phyloP scores from a whole-genome alignment of 2,113 vertebrate species.

The Lampris incognitus region DNA sequence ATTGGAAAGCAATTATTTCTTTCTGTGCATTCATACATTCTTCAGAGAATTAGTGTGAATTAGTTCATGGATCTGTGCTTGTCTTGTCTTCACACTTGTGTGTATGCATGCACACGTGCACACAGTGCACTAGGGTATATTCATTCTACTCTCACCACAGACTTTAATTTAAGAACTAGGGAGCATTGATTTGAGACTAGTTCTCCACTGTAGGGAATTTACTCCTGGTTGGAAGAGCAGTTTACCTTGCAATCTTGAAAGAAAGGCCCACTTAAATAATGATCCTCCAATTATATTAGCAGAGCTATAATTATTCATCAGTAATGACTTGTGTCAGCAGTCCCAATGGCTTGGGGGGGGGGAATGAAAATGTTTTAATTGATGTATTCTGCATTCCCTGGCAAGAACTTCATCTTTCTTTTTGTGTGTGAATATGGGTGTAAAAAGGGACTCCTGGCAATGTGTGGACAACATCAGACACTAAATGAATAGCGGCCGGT shows the following conservation, averaged over 20 bases:
- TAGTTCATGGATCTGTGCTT: neutral
- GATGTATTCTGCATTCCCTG: conserved; percentile 42
- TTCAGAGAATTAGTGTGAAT: neutral
- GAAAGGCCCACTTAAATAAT: conserved; percentile 51
- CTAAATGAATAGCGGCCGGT: conserved; percentile 39
- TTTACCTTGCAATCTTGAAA: conserved; percentile 41
- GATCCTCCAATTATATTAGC: conserved; percentile 43
- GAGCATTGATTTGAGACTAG: conserved; percentile 16
- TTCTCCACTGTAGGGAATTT: conserved; percentile 25
- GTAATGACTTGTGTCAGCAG: conserved; percentile 60
- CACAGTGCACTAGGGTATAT: neutral
- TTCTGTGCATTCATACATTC: neutral
- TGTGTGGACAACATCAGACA: conserved; percentile 30
- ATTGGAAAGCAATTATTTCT: neutral
- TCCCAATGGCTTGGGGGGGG: conserved; percentile 30
- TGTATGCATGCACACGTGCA: neutral
- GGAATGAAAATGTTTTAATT: conserved; percentile 47
- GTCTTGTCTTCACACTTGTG: conserved; percentile 4
- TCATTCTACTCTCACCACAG: neutral
- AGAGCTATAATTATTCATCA: conserved; percentile 53
- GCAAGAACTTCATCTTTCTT: conserved; percentile 24
- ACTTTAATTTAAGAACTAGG: conserved; percentile 15
- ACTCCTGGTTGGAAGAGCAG: conserved; percentile 32
- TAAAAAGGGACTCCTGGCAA: conserved; percentile 15
- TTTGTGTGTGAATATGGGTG: neutral